Conservation (phyloP, 2,888 invertebrate species). For the Microctonus brassicae region DNA sequence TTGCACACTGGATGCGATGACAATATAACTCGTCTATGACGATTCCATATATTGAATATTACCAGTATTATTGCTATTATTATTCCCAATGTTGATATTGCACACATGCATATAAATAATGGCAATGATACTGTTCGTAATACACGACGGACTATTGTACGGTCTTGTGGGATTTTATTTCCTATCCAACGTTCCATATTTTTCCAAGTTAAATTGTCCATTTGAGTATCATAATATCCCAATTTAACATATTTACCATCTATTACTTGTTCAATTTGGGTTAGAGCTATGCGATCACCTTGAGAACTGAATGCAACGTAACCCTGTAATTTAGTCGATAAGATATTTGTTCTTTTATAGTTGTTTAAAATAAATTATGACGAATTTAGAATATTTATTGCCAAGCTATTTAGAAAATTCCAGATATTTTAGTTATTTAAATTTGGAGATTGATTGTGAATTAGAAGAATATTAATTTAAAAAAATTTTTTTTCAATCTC, state of each 20-base stretch:
- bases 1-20: constrained; percentile 98
- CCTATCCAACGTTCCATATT: constrained; percentile 92
- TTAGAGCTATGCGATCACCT: constrained; percentile 98
- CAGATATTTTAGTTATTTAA: no score
- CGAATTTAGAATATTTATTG: no score
- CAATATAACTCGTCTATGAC: constrained; percentile 94
- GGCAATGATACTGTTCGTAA: constrained; percentile 90
- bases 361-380: no score
- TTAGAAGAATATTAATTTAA: not conserved
- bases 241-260: constrained; percentile 94
- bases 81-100: constrained; percentile 90
- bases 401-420: no score
- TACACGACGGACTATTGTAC: constrained; percentile 89
- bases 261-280: constrained; percentile 97
- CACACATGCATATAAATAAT: constrained; percentile 93
- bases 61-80: constrained; percentile 87
- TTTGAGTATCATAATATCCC: constrained; percentile 96
- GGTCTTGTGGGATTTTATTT: constrained; percentile 93
- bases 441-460: not conserved
- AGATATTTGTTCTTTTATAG: not conserved
- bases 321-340: constrained; percentile 76
- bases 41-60: constrained; percentile 92
- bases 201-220: constrained; percentile 95
- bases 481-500: no score
- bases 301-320: constrained; percentile 97